phyloP scores from a whole-genome alignment of 1,140 invertebrate species.

The Belonocnema kinseyi region DNA sequence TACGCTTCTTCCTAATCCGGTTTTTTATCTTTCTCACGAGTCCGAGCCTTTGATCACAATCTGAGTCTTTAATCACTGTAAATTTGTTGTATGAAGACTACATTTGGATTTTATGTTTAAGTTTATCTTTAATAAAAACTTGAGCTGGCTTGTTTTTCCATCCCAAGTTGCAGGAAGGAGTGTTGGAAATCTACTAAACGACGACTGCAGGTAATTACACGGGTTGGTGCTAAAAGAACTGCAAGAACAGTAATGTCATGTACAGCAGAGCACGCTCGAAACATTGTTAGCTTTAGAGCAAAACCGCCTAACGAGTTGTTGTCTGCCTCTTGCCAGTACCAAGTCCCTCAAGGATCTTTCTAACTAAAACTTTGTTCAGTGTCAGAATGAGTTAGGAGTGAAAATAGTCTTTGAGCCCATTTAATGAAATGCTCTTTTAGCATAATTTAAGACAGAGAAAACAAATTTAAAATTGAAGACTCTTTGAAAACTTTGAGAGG shows the following conservation, averaged over 20 bases:
- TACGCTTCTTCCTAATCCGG: no score
- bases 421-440: not conserved
- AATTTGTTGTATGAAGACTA: no score
- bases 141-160: not conserved
- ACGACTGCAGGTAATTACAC: constrained; percentile 21
- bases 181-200: not conserved
- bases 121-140: not conserved
- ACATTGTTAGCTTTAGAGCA: constrained; percentile 12
- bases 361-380: not conserved
- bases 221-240: not conserved
- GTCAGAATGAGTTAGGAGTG: not conserved
- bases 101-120: not conserved
- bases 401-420: not conserved
- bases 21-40: no score
- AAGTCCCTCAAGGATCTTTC: not conserved
- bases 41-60: no score
- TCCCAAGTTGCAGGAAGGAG: not conserved
- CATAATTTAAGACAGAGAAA: no score
- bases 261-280: constrained; percentile 1
- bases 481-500: no score
- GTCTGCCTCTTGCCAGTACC: not conserved
- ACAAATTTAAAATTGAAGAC: no score
- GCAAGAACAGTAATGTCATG: constrained; percentile 22
- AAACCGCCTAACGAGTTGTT: constrained; percentile 19
- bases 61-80: no score